phyloP scores from a whole-genome alignment of 2,113 vertebrate genomes.

The Siniperca knerii region DNA sequence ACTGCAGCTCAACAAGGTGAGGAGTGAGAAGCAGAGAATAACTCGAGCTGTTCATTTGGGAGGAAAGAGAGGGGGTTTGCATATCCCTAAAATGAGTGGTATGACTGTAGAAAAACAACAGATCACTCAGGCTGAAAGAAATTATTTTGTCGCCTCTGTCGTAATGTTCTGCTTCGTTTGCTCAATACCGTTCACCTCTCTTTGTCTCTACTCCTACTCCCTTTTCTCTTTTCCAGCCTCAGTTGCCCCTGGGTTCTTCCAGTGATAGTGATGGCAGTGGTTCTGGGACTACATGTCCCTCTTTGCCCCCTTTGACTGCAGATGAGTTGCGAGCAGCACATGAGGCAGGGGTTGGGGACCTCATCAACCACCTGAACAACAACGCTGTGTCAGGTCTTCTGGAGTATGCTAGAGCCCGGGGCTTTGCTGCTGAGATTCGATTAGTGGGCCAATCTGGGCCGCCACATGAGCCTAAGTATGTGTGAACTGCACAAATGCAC shows the following conservation, averaged over 20 bases:
- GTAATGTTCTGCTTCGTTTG: not conserved
- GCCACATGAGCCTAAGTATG: conserved; percentile 94
- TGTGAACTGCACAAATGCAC: not conserved
- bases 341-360: conserved; percentile 88
- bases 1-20: conserved; percentile 87
- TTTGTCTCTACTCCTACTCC: not conserved
- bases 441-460: conserved; percentile 94
- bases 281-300: conserved; percentile 73
- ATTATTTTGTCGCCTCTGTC: not conserved
- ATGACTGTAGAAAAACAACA: not conserved
- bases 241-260: conserved; percentile 74
- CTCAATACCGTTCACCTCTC: not conserved
- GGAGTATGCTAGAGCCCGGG: conserved; percentile 94
- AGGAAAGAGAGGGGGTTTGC: not conserved
- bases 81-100: not conserved
- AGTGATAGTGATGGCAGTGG: conserved; percentile 69
- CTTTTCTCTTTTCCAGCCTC: conserved; percentile 71
- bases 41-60: not conserved
- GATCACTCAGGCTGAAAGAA: not conserved
- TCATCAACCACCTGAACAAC: conserved; percentile 94
- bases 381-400: conserved; percentile 94
- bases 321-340: conserved; percentile 84
- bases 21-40: conserved; percentile 4
- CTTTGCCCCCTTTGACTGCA: conserved; percentile 83
- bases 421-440: conserved; percentile 95